These are phyloP conservation scores for Parazoanthus atlanticus DNA, from an alignment of 92 coral and sea anemone genomes.

Conservation along the genomic window DNA sequence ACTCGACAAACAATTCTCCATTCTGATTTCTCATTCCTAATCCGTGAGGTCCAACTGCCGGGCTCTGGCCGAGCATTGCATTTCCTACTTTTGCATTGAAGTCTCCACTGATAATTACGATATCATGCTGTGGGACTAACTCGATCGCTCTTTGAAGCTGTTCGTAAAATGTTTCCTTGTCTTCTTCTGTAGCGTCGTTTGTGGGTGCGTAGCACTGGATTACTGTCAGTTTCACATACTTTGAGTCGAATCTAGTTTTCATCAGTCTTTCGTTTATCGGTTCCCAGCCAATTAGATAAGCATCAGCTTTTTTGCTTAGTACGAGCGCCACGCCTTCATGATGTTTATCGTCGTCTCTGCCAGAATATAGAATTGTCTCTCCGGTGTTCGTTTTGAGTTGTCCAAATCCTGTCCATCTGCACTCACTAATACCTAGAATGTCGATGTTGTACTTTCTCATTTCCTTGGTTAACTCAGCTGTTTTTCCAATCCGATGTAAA, in stretches of 20 bases:
- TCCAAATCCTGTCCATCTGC: slow-evolving; percentile 24
- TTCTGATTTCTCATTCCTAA: too few relatives aligned
- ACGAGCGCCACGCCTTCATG: neutral
- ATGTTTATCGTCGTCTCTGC: neutral
- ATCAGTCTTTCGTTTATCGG: neutral
- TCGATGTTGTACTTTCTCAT: slow-evolving; percentile 3
- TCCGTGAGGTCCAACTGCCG: too few relatives aligned
- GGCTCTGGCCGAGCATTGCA: too few relatives aligned
- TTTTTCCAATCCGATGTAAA: slow-evolving; percentile 4
- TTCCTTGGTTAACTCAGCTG: neutral
- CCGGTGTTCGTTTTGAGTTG: slow-evolving; percentile 1
- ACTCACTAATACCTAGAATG: slow-evolving; percentile 1
- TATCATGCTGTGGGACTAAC: too few relatives aligned
- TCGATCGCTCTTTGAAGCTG: too few relatives aligned
- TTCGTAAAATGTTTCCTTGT: too few relatives aligned
- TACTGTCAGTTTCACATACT: neutral
- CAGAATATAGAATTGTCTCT: neutral
- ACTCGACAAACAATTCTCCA: too few relatives aligned
- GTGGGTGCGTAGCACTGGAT: neutral
- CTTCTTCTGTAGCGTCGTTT: slow-evolving; percentile 3
- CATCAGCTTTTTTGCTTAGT: neutral
- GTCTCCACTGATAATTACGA: too few relatives aligned
- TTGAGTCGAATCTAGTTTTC: neutral
- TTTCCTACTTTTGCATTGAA: too few relatives aligned
- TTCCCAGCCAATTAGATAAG: too few relatives aligned